Base-by-base conservation (phyloP, 2,797 vertebrate species). In the Poecile montanus region DNA sequence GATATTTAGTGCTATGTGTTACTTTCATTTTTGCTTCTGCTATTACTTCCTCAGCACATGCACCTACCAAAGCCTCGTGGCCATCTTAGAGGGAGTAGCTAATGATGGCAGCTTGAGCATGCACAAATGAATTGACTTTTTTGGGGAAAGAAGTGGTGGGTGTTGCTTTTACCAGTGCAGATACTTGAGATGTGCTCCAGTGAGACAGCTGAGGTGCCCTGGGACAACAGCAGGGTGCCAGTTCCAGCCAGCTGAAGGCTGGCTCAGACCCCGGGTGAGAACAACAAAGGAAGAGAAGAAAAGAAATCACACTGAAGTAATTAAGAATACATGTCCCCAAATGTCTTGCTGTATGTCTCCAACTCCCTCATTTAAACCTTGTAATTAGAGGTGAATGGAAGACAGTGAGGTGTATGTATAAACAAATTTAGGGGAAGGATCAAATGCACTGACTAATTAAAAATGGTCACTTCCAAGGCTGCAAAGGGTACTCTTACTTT, bases 381-480 rank as follows among this genome's bases (percentile, higher is more conserved):
- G 42, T 91, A 94, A 93, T 96, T 94, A 95, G 71, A 93, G 74
- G 53, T 86, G 73, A 74, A 66, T 36, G 93, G 70, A 91, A 96
- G 82, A 86, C 79, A 67, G 81, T 42, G 62, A 94, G 60, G 61
- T 91, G 27, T 88, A 85, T 67, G 68, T 63, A 85, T 89, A 95
- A 96, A 96, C 90, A 96, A 94, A 94, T 92, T 51, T 32, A 88
- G 60, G 70, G 38, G 58, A 80, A 91, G 89, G 74, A 88, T 86
- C 92, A 95, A 91, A 88, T 89, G 57, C 66, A 63, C 19, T 88
- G 79, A 88, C 63, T 86, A 96, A 96, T 95, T 94, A 95, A 86
- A 94, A n/a, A 93, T 63, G 75, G 51, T 80, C 73, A 91, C 60
- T 86, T 92, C 61, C 89, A 72, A 78, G 27, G 54, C 56, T 90